Evolutionary conservation across 2,797 vertebrate genomes (phyloP).

Genomic region (Tokudaia tokunoshimensis): DNA sequence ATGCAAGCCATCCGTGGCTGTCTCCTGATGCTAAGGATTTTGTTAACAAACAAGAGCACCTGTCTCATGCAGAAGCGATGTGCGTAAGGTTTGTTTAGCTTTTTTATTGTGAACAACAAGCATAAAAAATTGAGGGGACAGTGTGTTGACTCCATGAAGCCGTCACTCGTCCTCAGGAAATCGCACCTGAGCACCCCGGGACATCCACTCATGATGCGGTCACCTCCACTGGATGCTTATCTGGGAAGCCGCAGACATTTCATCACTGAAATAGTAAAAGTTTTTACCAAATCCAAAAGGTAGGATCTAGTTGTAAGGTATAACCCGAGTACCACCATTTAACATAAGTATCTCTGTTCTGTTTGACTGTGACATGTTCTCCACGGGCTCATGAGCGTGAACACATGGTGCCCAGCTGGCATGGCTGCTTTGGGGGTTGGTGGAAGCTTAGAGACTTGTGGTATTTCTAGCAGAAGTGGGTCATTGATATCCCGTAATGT

Average conservation of each 20-base stretch:
- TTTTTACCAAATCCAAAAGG: not conserved
- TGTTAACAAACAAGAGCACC: not conserved
- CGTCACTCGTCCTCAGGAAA: not conserved
- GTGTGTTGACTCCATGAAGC: not conserved
- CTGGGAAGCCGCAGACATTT: not conserved
- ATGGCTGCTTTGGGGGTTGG: not conserved
- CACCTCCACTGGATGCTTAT: not conserved
- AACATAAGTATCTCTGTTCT: not conserved
- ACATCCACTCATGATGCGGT: not conserved
- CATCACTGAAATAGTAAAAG: not conserved
- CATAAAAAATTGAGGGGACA: not conserved
- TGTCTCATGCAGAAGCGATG: not conserved
- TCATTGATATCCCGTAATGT: not conserved
- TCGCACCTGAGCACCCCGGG: not conserved
- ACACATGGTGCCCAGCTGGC: not conserved
- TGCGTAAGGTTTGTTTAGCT: not conserved
- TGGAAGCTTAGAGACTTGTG: not conserved
- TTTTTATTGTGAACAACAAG: not conserved
- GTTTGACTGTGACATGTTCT: not conserved
- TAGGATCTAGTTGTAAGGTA: conserved; percentile 4
- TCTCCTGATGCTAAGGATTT: not conserved
- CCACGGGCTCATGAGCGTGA: rapidly evolving
- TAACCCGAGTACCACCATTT: not conserved
- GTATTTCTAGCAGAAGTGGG: not conserved
- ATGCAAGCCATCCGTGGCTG: not conserved